A percentile compares a stretch with the other conserved stretches of the same genome.
phyloP scores from a whole-genome alignment of 2,113 vertebrate species.

The Peucedramus taeniatus region DNA sequence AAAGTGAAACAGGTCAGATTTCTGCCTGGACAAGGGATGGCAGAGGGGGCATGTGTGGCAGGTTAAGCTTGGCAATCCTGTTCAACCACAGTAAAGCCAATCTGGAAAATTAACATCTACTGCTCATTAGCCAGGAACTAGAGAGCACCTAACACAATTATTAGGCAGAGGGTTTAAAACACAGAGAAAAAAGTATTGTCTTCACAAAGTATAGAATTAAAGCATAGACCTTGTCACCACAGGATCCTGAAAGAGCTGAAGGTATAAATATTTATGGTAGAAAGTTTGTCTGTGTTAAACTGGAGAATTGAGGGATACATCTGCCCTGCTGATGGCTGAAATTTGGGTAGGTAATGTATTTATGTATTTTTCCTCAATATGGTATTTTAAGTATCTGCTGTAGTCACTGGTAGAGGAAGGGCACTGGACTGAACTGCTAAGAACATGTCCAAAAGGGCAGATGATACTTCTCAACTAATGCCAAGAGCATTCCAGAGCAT shows the following conservation, averaged over 20 bases:
- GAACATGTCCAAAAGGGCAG: not conserved
- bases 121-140: not conserved
- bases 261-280: not conserved
- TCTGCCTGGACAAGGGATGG: not conserved
- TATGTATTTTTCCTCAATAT: not conserved
- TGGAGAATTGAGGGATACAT: not conserved
- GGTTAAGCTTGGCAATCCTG: not conserved
- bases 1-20: not conserved
- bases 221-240: not conserved
- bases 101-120: not conserved
- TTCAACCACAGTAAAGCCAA: not conserved
- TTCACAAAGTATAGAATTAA: not conserved
- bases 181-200: not conserved
- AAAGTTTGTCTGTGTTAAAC: not conserved
- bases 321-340: not conserved
- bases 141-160: not conserved
- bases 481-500: not conserved
- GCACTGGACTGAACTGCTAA: not conserved
- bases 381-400: not conserved
- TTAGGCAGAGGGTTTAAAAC: not conserved
- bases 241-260: not conserved
- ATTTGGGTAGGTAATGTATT: not conserved
- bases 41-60: accelerated
- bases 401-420: not conserved
- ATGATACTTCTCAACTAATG: accelerated